A percentile compares a stretch with the other conserved stretches of the same genome.
These are phyloP conservation scores for Acromyrmex echinatior DNA, from an alignment of 1,140 invertebrate species.

Conservation along the genomic window DNA sequence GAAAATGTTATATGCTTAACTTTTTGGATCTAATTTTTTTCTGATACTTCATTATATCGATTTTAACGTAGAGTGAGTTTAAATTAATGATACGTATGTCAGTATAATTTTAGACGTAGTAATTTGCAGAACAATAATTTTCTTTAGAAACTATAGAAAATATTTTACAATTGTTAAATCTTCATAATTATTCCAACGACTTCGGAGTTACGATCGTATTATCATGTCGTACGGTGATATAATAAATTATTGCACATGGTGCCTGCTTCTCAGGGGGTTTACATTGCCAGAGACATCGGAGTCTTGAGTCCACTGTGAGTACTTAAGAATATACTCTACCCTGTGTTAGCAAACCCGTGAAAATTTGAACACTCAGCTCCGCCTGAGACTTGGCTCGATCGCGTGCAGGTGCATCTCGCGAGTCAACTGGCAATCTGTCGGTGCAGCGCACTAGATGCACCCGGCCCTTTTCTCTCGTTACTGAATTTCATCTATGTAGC, in stretches of 20 bases:
- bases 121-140: neutral
- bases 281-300: constrained; percentile 35
- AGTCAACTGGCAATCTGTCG: constrained; percentile 71
- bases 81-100: too few species aligned
- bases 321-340: constrained; percentile 26
- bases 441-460: constrained; percentile 30
- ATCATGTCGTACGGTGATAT: neutral
- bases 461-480: constrained; percentile 50
- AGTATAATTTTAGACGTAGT: neutral
- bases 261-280: constrained; percentile 2
- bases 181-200: constrained; percentile 28
- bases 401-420: constrained; percentile 68
- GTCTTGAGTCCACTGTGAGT: constrained; percentile 22
- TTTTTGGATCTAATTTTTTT: neutral
- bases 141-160: neutral
- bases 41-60: neutral
- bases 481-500: constrained; percentile 66
- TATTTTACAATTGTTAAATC: constrained; percentile 7
- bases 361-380: constrained; percentile 47
- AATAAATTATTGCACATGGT: constrained; percentile 30
- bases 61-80: neutral
- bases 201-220: constrained; percentile 9
- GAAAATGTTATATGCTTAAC: too few species aligned
- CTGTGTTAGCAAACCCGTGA: constrained; percentile 34
- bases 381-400: constrained; percentile 15